Evolutionary conservation across 2,113 vertebrate genomes (phyloP).

Genomic region (human): GRCh38 chr2:224261001-224261500

Average conservation of each 20-base stretch:
- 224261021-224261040: conserved; percentile 31
- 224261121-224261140: neutral
- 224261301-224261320: neutral
- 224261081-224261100: conserved; percentile 47
- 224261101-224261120: conserved; percentile 7
- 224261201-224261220: neutral
- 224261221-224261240: neutral
- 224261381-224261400: neutral
- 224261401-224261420: neutral
- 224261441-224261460: neutral
- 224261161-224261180: neutral
- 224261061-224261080: conserved; percentile 59
- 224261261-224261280: neutral
- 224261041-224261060: conserved; percentile 40
- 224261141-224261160: neutral
- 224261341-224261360: neutral
- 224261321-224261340: neutral
- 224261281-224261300: neutral
- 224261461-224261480: neutral
- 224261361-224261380: neutral
- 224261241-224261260: neutral
- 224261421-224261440: neutral
- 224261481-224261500: neutral
- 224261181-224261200: neutral
- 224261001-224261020: conserved; percentile 43